Evolutionary conservation across 2,797 vertebrate genomes (phyloP).

Genomic region (Thunnus albacares): DNA sequence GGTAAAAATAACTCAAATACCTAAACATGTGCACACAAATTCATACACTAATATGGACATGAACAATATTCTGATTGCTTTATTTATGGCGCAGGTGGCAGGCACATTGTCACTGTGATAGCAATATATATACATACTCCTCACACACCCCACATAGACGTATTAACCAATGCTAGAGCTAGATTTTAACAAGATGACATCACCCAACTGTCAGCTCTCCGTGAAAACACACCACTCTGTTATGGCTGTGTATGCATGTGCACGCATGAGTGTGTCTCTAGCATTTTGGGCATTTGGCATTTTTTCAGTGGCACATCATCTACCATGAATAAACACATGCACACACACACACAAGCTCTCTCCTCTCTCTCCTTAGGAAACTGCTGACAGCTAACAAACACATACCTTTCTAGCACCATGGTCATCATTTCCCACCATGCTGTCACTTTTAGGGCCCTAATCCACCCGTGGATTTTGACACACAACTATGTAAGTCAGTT

Average conservation of each 20-base stretch:
- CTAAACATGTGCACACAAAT: neutral
- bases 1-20: neutral
- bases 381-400: constrained; percentile 60
- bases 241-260: constrained; percentile 16
- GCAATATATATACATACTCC: constrained; percentile 11
- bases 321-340: constrained; percentile 31
- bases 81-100: constrained; percentile 23
- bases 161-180: constrained; percentile 43
- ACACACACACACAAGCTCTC: neutral
- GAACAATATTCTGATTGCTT: neutral
- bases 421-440: constrained; percentile 64
- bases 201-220: constrained; percentile 42
- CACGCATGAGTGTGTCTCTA: constrained; percentile 24
- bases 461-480: constrained; percentile 38
- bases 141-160: constrained; percentile 13
- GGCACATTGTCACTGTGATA: constrained; percentile 11
- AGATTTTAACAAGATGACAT: constrained; percentile 57
- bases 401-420: constrained; percentile 50
- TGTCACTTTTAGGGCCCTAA: constrained; percentile 58
- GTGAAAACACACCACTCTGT: constrained; percentile 42
- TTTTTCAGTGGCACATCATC: constrained; percentile 40
- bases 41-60: neutral
- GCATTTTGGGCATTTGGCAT: constrained; percentile 36
- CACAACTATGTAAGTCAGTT: constrained; percentile 28
- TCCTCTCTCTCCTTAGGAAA: constrained; percentile 42